phyloP scores from a whole-genome alignment of 2,113 vertebrate genomes.

The Tupaia chinensis region DNA sequence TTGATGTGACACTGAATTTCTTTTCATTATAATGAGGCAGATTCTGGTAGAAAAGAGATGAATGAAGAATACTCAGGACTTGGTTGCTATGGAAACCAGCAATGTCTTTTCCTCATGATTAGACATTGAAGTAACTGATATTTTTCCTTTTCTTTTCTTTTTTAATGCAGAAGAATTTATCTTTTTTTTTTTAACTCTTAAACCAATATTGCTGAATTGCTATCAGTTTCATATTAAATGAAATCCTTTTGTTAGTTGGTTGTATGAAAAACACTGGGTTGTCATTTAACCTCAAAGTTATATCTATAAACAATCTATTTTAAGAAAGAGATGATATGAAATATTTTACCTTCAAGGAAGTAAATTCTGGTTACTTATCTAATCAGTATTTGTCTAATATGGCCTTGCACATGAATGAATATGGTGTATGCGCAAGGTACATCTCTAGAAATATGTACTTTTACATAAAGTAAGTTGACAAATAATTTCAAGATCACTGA shows the following conservation, averaged over 20 bases:
- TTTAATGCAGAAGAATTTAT: conserved; percentile 62
- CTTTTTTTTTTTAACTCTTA: too few species aligned
- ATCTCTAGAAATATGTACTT: neutral
- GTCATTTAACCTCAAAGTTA: neutral
- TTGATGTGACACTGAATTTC: conserved; percentile 75
- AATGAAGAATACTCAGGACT: conserved; percentile 79
- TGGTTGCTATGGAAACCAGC: conserved; percentile 82
- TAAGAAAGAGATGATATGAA: neutral
- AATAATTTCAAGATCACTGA: neutral
- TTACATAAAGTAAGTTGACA: neutral
- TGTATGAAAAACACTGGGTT: neutral
- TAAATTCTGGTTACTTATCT: neutral
- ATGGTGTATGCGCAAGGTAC: neutral
- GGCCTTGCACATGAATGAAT: neutral
- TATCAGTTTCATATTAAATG: neutral
- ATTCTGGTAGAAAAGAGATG: conserved; percentile 74
- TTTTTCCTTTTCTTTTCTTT: conserved; percentile 34
- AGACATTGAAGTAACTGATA: conserved; percentile 74
- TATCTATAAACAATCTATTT: neutral
- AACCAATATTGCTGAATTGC: neutral
- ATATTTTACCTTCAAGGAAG: neutral
- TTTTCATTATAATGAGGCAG: conserved; percentile 77
- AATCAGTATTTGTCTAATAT: neutral
- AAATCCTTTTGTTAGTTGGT: neutral
- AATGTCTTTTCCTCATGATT: conserved; percentile 77